A percentile compares a stretch with the other conserved stretches of the same genome.
These are phyloP conservation scores for Tetramorium simillimum DNA, from an alignment of 1,140 invertebrate genomes.

Conservation along the genomic window DNA sequence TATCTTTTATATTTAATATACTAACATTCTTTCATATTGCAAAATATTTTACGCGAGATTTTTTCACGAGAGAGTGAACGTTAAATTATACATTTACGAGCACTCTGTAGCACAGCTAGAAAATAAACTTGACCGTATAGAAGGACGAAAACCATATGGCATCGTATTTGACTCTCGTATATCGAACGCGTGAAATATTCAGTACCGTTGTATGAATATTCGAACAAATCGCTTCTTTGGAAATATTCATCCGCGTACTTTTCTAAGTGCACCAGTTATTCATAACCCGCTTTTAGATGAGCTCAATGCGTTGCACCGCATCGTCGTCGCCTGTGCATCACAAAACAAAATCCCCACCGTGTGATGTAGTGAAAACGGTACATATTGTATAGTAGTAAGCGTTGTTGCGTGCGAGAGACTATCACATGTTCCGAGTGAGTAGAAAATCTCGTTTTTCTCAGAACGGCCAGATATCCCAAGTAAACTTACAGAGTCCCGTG, in stretches of 20 bases:
- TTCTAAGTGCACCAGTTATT: slow-evolving; percentile 69
- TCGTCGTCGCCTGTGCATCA: slow-evolving; percentile 48
- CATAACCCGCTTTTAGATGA: slow-evolving; percentile 73
- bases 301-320: slow-evolving; percentile 48
- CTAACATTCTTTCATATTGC: not conserved
- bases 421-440: not conserved
- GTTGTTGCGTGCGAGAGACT: not conserved
- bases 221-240: slow-evolving; percentile 56
- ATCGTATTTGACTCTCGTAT: not conserved
- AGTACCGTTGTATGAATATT: slow-evolving; percentile 41
- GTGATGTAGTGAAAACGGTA: slow-evolving; percentile 3
- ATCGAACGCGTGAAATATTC: slow-evolving; percentile 27
- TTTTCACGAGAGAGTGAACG: not conserved
- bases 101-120: not conserved
- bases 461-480: not conserved
- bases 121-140: slow-evolving; percentile 38
- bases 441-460: not conserved
- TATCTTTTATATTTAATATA: not conserved
- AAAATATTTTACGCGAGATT: not conserved
- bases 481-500: not conserved
- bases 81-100: slow-evolving; percentile 13
- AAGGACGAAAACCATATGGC: not conserved
- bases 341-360: slow-evolving; percentile 46
- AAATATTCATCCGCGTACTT: slow-evolving; percentile 68
- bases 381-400: not conserved